Evolutionary conservation across 2,888 invertebrate genomes (phyloP), one percentile per base, ranked within the genome.

Genomic region (Sarcophaga subvicina): DNA sequence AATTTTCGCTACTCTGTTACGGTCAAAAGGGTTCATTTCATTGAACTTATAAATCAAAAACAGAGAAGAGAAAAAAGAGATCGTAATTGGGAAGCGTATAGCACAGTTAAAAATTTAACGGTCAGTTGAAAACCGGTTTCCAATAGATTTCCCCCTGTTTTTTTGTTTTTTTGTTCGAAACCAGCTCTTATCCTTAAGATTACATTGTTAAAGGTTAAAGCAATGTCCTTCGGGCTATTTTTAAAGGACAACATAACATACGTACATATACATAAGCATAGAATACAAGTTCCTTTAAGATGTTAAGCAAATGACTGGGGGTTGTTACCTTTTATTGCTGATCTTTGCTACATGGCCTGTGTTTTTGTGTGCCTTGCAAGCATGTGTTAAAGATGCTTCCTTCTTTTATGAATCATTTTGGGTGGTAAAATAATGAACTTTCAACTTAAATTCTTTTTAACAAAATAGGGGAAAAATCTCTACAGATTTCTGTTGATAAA

Each of bases 101-200:
- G 12, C n/a, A 37, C 10, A 37, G 69, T 75, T 60, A 71, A 75
- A 77, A 83, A 83, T 81, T 79, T 87, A 87, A 87, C 87, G 87
- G 87, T 84, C 87, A 87, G 84, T 80, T 79, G 6, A 45, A 70
- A 87, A 87, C 87, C 84, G 84, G 87, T 87, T 82, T 72, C 2
- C 20, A 63, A 63, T 69, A 22, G 27, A 45, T 54, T 69, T 12
- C n/a, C 54, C 69, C 54, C 69, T n/a, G 47, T 54, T 14, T 49
- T 14, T 49, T 12, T 12, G 3, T 12, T 17, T 14, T 54, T 14
- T 14, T 4, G 0, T 22, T 5, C 60, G 3, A 37, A 66, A 76
- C 37, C 37, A 37, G 37, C 37, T 37, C 10, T 37, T 37, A 25
- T 66, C 20, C 63, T 25, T 22, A 25, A 69, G 70, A 60, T 80